Percentiles rank a stretch among this genome's conserved stretches.
Conservation (phyloP, 53 echinoderm and acorn worm species). For the Zoroaster sp. region DNA sequence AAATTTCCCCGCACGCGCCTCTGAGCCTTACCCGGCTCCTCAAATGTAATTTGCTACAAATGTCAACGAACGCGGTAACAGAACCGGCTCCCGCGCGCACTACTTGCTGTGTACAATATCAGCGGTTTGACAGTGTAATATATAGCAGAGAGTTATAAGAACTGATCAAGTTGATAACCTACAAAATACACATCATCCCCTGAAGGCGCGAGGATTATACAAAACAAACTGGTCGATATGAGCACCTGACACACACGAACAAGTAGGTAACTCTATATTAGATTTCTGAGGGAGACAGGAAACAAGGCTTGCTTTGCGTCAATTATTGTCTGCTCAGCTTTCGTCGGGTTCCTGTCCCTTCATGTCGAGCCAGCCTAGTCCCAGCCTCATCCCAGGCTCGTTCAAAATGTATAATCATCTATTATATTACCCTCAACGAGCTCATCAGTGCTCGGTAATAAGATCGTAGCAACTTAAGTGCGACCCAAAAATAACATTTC, state of each 20-base stretch:
- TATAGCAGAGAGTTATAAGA: background rate
- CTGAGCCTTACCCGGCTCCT: background rate
- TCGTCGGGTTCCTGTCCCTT: slow-evolving; percentile 23
- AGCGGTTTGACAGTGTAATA: slow-evolving; percentile 25
- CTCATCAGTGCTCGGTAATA: background rate
- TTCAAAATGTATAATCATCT: background rate
- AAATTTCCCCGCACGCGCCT: slow-evolving; percentile 3
- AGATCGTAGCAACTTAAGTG: background rate
- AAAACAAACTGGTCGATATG: slow-evolving; percentile 55
- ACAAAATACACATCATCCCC: slow-evolving; percentile 36
- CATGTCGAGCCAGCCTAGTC: background rate
- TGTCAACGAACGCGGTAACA: slow-evolving; percentile 52
- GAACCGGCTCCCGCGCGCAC: background rate
- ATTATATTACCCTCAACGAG: background rate
- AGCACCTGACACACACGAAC: slow-evolving; percentile 55
- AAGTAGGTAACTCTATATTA: slow-evolving; percentile 59
- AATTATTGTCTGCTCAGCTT: slow-evolving; percentile 43
- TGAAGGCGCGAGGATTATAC: slow-evolving; percentile 45
- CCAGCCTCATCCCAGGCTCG: background rate
- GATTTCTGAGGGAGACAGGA: slow-evolving; percentile 49
- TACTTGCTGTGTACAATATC: background rate
- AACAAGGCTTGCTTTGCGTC: slow-evolving; percentile 40
- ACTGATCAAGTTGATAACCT: slow-evolving; percentile 52
- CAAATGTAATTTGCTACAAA: slow-evolving; percentile 54
- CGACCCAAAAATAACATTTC: slow-evolving; percentile 48